Evolutionary conservation across 2,888 invertebrate genomes (phyloP), one percentile per base, ranked within the genome.

Genomic region (Acrobasis repandana): DNA sequence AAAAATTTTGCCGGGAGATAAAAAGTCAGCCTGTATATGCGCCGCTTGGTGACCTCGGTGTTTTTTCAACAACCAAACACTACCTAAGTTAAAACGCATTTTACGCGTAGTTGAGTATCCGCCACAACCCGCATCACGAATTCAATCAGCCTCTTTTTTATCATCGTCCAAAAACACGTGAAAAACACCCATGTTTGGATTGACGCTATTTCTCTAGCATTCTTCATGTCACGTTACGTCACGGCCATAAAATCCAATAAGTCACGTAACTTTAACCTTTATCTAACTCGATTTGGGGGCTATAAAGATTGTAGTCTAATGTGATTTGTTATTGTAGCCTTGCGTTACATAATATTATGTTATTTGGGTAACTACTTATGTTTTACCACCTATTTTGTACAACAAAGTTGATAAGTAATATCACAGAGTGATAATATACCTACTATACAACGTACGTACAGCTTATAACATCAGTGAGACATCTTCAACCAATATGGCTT

Each of bases 241-340:
- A 51, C 51, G 18, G n/a, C 50, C 33, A 50, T 50, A 50, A 50
- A 50, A 50, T 28, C n/a, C n/a, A 50, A 50, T 28, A 33, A 50
- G n/a, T 50, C 50, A 50, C 50, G 50, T 50, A 50, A 33, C 48
- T 48, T 33, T 28, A 50, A 50, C 50, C 28, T 50, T 50, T n/a
- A 50, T 50, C 50, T 28, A 50, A 52, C 36, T 52, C 52, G 52
- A 52, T 52, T 52, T 52, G 16, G 52, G 50, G 34, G 52, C 15
- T 52, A 52, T 52, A 52, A 52, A 52, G 36, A 52, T 50, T 50
- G 28, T 52, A 52, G n/a, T 52, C 36, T 36, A 34, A 52, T 36
- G 16, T 36, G 10, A 36, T 52, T 52, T 36, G 34, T 52, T 52
- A 51, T 15, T 36, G 52, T 52, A 36, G 36, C 36, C 52, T 52